Percentiles rank a stretch among this genome's conserved stretches.
These are phyloP conservation scores for Cladopsammia gracilis DNA, from an alignment of 64 coral and sea anemone species.

Conservation along the genomic window DNA sequence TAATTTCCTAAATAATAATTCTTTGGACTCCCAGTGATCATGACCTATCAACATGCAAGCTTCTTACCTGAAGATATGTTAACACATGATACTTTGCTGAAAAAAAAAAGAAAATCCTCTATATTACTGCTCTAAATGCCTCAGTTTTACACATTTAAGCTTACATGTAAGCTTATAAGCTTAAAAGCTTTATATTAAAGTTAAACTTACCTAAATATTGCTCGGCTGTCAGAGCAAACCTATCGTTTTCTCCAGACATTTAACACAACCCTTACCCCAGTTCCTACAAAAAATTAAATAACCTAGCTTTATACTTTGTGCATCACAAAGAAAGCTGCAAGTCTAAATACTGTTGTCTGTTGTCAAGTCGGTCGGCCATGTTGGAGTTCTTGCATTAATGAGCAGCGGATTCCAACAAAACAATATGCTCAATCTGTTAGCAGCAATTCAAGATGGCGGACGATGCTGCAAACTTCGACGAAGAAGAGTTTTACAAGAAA, in stretches of 20 bases:
- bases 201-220: slow-evolving; percentile 91
- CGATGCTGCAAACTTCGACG: slow-evolving; percentile 39
- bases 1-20: too few species aligned
- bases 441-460: slow-evolving; percentile 65
- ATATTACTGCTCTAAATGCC: too few species aligned
- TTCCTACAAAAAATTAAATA: not conserved
- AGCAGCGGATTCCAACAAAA: slow-evolving; percentile 50
- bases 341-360: not conserved
- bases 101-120: slow-evolving; percentile 29
- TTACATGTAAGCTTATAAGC: not conserved
- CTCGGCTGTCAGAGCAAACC: slow-evolving; percentile 81
- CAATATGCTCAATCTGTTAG: not conserved
- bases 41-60: not conserved
- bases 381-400: not conserved
- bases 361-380: not conserved
- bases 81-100: slow-evolving; percentile 85
- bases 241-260: slow-evolving; percentile 60
- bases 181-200: too few species aligned
- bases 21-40: too few species aligned
- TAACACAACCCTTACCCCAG: not conserved
- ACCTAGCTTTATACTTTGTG: too few species aligned
- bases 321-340: not conserved
- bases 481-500: slow-evolving; percentile 89
- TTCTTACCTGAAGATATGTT: slow-evolving; percentile 85
- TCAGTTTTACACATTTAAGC: too few species aligned